phyloP scores from a whole-genome alignment of 2,797 vertebrate species.

The Chromobotia macracanthus region DNA sequence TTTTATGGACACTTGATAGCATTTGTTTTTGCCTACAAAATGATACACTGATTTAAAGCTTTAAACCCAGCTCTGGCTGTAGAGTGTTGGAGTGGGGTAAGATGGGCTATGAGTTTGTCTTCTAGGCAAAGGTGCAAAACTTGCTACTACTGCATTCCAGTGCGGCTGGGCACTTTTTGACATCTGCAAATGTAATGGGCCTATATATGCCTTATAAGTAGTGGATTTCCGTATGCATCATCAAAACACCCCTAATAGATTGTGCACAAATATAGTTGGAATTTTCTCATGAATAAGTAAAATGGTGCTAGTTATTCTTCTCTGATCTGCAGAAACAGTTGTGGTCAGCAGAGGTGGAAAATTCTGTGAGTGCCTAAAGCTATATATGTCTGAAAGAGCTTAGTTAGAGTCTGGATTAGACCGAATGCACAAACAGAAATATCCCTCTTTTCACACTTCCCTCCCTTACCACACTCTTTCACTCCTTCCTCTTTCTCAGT shows the following conservation, averaged over 20 bases:
- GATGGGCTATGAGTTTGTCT: not conserved
- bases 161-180: not conserved
- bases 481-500: not conserved
- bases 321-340: constrained; percentile 25
- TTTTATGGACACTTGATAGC: too few relatives aligned
- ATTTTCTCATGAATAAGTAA: constrained; percentile 29
- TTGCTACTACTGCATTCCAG: not conserved
- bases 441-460: not conserved
- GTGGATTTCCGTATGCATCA: not conserved
- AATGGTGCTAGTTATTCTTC: constrained; percentile 7
- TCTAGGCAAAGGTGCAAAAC: not conserved
- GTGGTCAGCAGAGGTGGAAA: constrained; percentile 12
- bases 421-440: constrained; percentile 9
- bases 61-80: too few relatives aligned
- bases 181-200: not conserved
- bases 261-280: not conserved
- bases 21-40: too few relatives aligned
- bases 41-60: too few relatives aligned
- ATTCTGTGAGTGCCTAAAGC: constrained; percentile 13
- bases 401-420: not conserved
- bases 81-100: too few relatives aligned
- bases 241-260: not conserved
- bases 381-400: not conserved
- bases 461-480: not conserved
- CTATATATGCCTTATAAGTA: not conserved